Conservation (phyloP, 2,888 invertebrate species). For the Platypus cylindrus region DNA sequence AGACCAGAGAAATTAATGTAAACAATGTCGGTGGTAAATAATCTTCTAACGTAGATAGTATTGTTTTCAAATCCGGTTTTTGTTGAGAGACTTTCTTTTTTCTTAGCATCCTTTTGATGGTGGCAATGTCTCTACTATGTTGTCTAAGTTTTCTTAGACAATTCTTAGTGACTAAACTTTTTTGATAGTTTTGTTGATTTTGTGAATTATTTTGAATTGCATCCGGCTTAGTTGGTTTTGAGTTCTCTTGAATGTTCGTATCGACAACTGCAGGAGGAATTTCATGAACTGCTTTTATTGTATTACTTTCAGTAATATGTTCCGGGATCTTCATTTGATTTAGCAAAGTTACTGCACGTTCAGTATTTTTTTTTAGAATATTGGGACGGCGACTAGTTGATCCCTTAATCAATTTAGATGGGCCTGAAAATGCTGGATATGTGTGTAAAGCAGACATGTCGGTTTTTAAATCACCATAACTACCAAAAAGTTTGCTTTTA, state of each 20-base stretch:
- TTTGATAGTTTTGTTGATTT: constrained; percentile 3
- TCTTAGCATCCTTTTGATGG: constrained; percentile 26
- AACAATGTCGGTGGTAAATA: constrained; percentile 26
- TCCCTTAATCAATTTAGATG: too few species aligned
- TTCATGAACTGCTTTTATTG: constrained; percentile 8
- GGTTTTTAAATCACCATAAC: constrained; percentile 3
- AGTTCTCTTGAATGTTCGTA: constrained; percentile 3
- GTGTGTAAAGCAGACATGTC: constrained; percentile 12
- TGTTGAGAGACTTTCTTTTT: constrained; percentile 14
- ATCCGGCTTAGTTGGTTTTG: constrained; percentile 2
- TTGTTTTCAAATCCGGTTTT: constrained; percentile 19
- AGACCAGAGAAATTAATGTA: constrained; percentile 25
- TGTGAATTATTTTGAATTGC: background rate
- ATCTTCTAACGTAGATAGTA: constrained; percentile 23
- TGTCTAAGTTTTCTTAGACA: constrained; percentile 27
- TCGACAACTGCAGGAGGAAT: constrained; percentile 4
- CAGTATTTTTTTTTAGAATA: constrained; percentile 4
- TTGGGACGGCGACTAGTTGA: too few species aligned
- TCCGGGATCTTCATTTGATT: background rate
- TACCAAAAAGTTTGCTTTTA: background rate
- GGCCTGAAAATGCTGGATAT: constrained; percentile 6
- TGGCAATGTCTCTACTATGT: constrained; percentile 29
- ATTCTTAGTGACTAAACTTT: constrained; percentile 15
- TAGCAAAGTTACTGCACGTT: background rate
- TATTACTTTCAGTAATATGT: constrained; percentile 2